A percentile compares a stretch with the other conserved stretches of the same genome.
phyloP scores from a whole-genome alignment of 2,888 invertebrate species.

The Agrotis ipsilon region DNA sequence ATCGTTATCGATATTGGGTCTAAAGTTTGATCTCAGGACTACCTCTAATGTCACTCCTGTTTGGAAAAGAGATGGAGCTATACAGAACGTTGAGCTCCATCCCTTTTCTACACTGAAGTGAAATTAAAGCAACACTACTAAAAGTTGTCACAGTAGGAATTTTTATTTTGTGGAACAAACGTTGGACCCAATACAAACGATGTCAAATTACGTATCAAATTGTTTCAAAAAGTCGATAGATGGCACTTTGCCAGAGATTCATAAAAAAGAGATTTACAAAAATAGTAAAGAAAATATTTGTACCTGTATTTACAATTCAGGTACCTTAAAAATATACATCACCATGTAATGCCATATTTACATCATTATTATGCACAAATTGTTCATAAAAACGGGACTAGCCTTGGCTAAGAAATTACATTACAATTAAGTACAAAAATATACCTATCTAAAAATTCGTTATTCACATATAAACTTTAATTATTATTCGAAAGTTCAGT shows the following conservation, averaged over 20 bases:
- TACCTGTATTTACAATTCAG: constrained; percentile 77
- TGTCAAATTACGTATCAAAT: constrained; percentile 32
- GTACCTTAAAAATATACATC: constrained; percentile 74
- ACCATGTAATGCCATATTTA: constrained; percentile 81
- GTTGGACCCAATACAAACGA: constrained; percentile 38
- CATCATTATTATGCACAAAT: constrained; percentile 84
- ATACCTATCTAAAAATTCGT: constrained; percentile 85
- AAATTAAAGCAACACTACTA: neutral
- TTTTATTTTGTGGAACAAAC: constrained; percentile 36
- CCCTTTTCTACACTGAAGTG: neutral
- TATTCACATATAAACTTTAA: constrained; percentile 78
- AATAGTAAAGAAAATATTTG: constrained; percentile 59
- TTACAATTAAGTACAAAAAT: constrained; percentile 67
- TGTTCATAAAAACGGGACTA: constrained; percentile 85
- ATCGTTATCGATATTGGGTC: constrained; percentile 35
- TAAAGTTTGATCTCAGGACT: constrained; percentile 31
- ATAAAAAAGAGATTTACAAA: constrained; percentile 57
- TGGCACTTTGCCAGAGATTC: constrained; percentile 60
- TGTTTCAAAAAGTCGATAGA: constrained; percentile 32
- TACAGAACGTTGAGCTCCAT: neutral
- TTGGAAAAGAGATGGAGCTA: neutral
- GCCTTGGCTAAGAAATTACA: constrained; percentile 85
- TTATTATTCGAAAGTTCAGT: constrained; percentile 79
- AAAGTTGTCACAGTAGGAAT: neutral
- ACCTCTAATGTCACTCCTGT: neutral